phyloP scores from a whole-genome alignment of 2,797 vertebrate species.

The Bufotes viridis region DNA sequence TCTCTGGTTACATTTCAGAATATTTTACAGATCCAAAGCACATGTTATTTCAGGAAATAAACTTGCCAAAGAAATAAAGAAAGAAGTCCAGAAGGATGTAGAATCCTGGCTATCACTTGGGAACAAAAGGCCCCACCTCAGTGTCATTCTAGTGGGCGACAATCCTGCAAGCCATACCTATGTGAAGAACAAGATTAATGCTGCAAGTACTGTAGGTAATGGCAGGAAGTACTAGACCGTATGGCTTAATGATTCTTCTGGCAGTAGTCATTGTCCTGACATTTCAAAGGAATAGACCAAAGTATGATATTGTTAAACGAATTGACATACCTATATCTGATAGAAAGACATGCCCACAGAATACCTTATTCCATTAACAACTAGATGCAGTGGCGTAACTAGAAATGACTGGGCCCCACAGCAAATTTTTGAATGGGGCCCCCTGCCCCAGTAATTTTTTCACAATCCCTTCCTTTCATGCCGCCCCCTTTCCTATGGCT shows the following conservation, averaged over 20 bases:
- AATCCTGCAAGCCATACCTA: constrained; percentile 89
- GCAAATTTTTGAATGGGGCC: too few species aligned
- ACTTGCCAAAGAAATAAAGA: constrained; percentile 85
- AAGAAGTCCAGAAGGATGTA: constrained; percentile 85
- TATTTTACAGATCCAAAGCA: constrained; percentile 76
- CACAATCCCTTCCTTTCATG: too few species aligned
- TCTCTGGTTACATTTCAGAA: not conserved
- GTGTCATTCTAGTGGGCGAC: constrained; percentile 89
- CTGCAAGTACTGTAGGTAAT: constrained; percentile 85
- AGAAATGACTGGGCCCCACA: too few species aligned
- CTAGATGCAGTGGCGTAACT: too few species aligned
- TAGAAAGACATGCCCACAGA: too few species aligned
- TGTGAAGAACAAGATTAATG: constrained; percentile 88
- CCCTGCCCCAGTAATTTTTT: too few species aligned
- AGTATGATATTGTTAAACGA: too few species aligned
- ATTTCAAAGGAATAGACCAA: too few species aligned
- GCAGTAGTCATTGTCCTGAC: not conserved
- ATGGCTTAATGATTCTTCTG: not conserved
- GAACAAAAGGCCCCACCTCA: constrained; percentile 88
- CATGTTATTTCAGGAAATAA: constrained; percentile 87
- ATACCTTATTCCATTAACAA: too few species aligned
- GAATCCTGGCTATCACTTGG: constrained; percentile 82
- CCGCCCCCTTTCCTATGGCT: too few species aligned
- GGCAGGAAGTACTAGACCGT: not conserved
- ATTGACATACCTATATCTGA: too few species aligned